These are phyloP conservation scores for Silurus aristotelis DNA, from an alignment of 2,797 vertebrate genomes.

Conservation along the genomic window DNA sequence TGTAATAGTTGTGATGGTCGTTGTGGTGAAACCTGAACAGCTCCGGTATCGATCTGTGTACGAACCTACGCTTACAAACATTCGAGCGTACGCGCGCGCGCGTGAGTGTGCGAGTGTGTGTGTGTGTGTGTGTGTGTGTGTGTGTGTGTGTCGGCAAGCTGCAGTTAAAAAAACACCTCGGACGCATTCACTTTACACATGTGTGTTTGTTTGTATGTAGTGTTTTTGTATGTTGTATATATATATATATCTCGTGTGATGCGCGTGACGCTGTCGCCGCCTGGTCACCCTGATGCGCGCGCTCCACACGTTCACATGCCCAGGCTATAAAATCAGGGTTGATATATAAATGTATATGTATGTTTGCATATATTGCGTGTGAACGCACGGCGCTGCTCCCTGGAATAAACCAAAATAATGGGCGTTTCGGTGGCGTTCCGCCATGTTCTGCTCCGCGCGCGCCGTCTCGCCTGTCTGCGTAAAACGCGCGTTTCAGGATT, in stretches of 20 bases:
- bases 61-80: constrained; percentile 45
- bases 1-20: constrained; percentile 10
- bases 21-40: constrained; percentile 47
- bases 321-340: too few species aligned
- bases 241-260: too few species aligned
- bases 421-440: constrained; percentile 5
- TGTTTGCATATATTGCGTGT: not conserved
- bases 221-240: too few species aligned
- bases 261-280: too few species aligned
- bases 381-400: not conserved
- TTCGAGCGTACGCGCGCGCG: not conserved
- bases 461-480: not conserved
- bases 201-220: not conserved
- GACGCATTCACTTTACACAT: not conserved
- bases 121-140: not conserved
- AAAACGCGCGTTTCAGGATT: not conserved
- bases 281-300: too few species aligned
- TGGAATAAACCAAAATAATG: not conserved
- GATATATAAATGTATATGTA: too few species aligned
- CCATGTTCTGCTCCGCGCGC: constrained; percentile 21
- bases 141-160: not conserved
- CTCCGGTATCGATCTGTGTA: constrained; percentile 49
- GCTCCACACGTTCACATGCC: too few species aligned
- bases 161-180: not conserved
- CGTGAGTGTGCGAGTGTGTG: not conserved